Base-by-base conservation (phyloP, 2,797 vertebrate genomes). In the Dicrostonyx torquatus region DNA sequence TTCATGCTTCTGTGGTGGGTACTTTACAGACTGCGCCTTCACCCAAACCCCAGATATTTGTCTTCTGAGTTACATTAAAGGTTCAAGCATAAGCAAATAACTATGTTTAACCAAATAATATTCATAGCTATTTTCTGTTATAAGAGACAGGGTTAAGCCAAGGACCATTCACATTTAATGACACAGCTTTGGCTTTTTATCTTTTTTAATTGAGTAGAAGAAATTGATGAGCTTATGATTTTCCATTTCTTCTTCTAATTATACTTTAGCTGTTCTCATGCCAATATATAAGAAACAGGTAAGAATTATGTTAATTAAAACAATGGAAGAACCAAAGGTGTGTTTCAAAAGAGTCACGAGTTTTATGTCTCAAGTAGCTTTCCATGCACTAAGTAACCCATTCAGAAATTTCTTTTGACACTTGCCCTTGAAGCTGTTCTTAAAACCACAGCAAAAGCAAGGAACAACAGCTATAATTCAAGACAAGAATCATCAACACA, bases 381-480 rank as follows among this genome's bases (percentile, higher is more conserved):
- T 72, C 48, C 9, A 22, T 50, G 48, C 53, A 62, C 76, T 53
- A 94, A 76, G 34, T 45, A 87, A 48, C 11, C 29, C 48, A 70
- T 68, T 91, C 62, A 40, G 75, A 90, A 55, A 72, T 87, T 84
- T 43, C 4, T 68, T 89, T 95, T 70, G 34, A 64, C 6, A 55
- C 48, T 93, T 92, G 89, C 50, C 53, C 70, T 93, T 93, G 87
- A 92, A 95, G 78, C 3, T 79, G 48, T 89, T 94, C 79, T 90
- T 95, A 43, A 93, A 88, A 48, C 31, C 24, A 86, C 17, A 88
- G 50, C 8, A 68, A 84, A 92, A 93, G 79, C 15, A 82, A 93
- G 29, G 72, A 55, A 53, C 31, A 80, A 84, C 1, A 91, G 64
- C 40, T 92, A 58, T 87, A 90, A 94, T 89, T 87, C 93, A 92